Conservation (phyloP, 2,888 invertebrate species). For the Bruchidius siliquastri region DNA sequence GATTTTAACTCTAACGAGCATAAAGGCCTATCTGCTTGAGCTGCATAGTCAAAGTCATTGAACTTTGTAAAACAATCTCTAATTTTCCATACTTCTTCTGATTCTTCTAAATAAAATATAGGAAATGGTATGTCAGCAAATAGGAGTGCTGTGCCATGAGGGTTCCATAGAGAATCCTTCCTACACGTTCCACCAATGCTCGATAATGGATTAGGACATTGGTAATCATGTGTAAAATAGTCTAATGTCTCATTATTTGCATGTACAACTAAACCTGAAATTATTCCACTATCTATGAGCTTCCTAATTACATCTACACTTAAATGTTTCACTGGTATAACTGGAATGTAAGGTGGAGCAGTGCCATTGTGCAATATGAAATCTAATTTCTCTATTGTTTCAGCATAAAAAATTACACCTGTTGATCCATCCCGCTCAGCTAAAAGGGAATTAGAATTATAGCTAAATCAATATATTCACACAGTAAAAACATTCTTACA, state of each 20-base stretch:
- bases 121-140: constrained; percentile 83
- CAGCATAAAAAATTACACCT: constrained; percentile 76
- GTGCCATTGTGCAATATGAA: constrained; percentile 69
- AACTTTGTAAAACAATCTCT: constrained; percentile 60
- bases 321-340: constrained; percentile 62
- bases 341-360: constrained; percentile 76
- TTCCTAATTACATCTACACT: constrained; percentile 52
- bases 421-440: constrained; percentile 74
- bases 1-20: constrained; percentile 84
- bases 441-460: constrained; percentile 36
- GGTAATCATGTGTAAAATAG: constrained; percentile 60
- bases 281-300: constrained; percentile 51
- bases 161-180: constrained; percentile 66
- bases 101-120: constrained; percentile 68
- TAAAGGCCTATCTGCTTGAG: constrained; percentile 64
- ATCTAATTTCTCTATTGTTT: constrained; percentile 59
- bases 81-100: constrained; percentile 59
- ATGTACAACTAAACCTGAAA: constrained; percentile 65
- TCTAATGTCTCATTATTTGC: constrained; percentile 44
- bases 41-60: constrained; percentile 62
- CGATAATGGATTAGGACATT: constrained; percentile 78
- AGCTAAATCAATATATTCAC: background rate
- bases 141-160: constrained; percentile 68
- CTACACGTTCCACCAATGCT: constrained; percentile 45
- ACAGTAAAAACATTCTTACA: constrained; percentile 61